These are phyloP conservation scores for Crotalus horridus DNA, from an alignment of 2,113 vertebrate species.

Conservation along the genomic window DNA sequence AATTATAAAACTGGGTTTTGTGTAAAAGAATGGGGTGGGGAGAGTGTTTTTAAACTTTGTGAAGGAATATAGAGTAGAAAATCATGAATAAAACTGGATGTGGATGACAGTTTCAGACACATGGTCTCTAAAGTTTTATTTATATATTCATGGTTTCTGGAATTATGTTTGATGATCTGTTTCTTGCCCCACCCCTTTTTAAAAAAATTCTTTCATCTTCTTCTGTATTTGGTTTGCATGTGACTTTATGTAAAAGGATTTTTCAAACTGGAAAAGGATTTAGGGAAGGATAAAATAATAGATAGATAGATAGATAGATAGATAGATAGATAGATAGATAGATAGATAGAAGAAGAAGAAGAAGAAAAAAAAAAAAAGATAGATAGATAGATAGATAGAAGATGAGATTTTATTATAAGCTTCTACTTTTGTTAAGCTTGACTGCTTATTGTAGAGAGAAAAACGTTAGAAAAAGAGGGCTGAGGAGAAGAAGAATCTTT, in stretches of 20 bases:
- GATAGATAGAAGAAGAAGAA: background rate
- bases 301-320: too few relatives aligned
- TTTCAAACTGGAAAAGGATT: background rate
- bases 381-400: background rate
- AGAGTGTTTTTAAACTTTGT: background rate
- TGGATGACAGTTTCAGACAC: background rate
- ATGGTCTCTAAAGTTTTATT: background rate
- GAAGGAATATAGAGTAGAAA: background rate
- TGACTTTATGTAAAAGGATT: conserved; percentile 37
- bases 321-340: too few relatives aligned
- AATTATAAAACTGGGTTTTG: background rate
- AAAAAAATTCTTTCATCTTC: conserved; percentile 39
- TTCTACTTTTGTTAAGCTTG: conserved; percentile 36
- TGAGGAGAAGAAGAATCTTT: background rate
- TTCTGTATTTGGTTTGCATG: conserved; percentile 30
- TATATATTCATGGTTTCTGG: background rate
- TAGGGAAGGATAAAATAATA: too few relatives aligned
- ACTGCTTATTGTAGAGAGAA: conserved; percentile 46
- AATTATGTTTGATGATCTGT: background rate
- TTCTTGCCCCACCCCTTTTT: background rate
- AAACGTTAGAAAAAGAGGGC: background rate
- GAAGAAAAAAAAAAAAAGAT: too few relatives aligned
- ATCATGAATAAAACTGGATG: background rate
- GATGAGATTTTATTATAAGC: conserved; percentile 29
- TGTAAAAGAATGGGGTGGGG: background rate